These are phyloP conservation scores for Heliothis peltigera DNA, from an alignment of 2,888 invertebrate genomes.

Conservation along the genomic window DNA sequence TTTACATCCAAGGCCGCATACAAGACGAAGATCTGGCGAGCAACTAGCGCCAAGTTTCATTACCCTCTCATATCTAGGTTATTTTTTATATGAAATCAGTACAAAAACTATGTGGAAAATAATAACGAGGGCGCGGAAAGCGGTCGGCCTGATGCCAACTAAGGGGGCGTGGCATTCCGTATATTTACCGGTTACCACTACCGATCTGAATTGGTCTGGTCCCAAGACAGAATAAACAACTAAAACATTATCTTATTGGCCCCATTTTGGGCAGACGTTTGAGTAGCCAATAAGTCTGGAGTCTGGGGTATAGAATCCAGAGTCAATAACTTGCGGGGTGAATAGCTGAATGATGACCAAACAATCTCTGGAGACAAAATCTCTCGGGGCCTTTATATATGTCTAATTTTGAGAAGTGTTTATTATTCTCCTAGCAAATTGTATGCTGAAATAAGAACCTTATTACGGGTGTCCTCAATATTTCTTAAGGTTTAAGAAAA, in stretches of 20 bases:
- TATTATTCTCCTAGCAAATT: neutral
- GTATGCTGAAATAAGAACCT: neutral
- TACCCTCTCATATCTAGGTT: conserved; percentile 39
- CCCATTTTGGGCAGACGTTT: conserved; percentile 24
- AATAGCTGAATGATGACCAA: neutral
- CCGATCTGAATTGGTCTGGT: conserved; percentile 31
- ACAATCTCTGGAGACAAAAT: neutral
- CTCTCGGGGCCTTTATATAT: neutral
- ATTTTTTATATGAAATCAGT: conserved; percentile 47
- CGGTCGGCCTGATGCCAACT: conserved; percentile 59
- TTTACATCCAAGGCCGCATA: conserved; percentile 12
- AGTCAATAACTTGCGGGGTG: neutral
- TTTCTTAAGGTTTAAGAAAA: conserved; percentile 1
- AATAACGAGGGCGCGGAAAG: conserved; percentile 47
- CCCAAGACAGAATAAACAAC: conserved; percentile 52
- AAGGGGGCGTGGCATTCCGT: conserved; percentile 53
- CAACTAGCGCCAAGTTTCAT: conserved; percentile 36
- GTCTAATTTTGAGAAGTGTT: neutral
- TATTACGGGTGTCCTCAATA: neutral
- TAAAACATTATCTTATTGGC: conserved; percentile 45
- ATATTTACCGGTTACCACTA: conserved; percentile 44
- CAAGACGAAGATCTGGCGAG: conserved; percentile 1
- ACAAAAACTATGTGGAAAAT: conserved; percentile 45
- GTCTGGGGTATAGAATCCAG: conserved; percentile 4
- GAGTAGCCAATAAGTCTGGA: conserved; percentile 8